Conservation (phyloP, 2,888 invertebrate species). For the Listrodromus nycthemerus region DNA sequence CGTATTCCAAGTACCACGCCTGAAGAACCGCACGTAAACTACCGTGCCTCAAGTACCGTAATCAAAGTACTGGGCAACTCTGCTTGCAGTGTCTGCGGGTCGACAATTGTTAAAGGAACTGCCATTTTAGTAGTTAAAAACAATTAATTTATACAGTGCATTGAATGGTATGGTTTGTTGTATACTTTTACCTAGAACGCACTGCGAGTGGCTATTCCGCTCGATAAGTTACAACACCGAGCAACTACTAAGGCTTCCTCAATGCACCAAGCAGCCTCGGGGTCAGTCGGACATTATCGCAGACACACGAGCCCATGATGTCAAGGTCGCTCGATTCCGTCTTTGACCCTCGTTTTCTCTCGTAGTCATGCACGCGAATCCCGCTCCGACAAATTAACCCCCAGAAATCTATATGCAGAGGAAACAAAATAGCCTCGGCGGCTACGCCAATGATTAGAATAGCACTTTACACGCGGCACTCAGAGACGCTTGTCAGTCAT, state of each 20-base stretch:
- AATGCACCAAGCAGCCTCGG: slow-evolving; percentile 59
- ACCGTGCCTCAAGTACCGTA: too few species aligned
- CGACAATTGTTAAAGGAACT: too few species aligned
- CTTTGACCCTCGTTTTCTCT: slow-evolving; percentile 23
- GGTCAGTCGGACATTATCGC: slow-evolving; percentile 60
- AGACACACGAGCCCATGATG: slow-evolving; percentile 47
- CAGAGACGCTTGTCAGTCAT: not conserved
- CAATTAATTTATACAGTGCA: too few species aligned
- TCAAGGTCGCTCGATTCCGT: slow-evolving; percentile 55
- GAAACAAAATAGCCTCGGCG: not conserved
- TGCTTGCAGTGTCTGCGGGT: too few species aligned
- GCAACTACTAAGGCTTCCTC: slow-evolving; percentile 56
- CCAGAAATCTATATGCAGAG: slow-evolving; percentile 3
- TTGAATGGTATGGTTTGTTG: not conserved
- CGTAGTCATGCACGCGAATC: slow-evolving; percentile 30
- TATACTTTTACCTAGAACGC: not conserved
- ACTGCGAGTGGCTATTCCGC: slow-evolving; percentile 18
- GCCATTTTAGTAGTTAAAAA: too few species aligned
- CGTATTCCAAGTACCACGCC: too few species aligned
- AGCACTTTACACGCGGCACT: not conserved
- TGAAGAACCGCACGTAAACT: too few species aligned
- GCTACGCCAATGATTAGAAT: not conserved
- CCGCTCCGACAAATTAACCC: slow-evolving; percentile 22
- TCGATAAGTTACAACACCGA: slow-evolving; percentile 39
- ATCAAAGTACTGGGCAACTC: too few species aligned